These are phyloP conservation scores for Drosophila recens DNA, from an alignment of 2,888 invertebrate species.

Conservation along the genomic window DNA sequence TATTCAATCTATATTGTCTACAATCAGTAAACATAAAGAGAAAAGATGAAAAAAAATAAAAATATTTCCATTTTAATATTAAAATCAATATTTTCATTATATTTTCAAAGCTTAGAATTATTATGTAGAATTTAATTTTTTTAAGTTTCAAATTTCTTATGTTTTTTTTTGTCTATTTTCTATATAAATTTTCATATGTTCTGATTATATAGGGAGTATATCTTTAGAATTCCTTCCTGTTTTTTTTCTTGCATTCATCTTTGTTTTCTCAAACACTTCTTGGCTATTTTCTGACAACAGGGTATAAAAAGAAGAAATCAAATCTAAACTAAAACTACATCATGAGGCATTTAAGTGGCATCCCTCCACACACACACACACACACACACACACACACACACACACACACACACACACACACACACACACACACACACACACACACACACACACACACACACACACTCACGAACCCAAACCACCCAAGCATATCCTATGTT, in stretches of 20 bases:
- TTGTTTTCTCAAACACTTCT: not conserved
- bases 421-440: slow-evolving; percentile 19
- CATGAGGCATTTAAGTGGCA: slow-evolving; percentile 71
- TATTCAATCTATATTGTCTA: not conserved
- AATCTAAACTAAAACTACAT: slow-evolving; percentile 70
- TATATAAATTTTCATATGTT: not conserved
- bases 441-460: slow-evolving; percentile 22
- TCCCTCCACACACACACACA: slow-evolving; percentile 29
- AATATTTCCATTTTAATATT: too few species aligned
- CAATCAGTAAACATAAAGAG: too few species aligned
- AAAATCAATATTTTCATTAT: too few species aligned
- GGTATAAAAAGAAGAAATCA: slow-evolving; percentile 49
- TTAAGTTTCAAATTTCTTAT: too few species aligned
- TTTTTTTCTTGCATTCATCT: not conserved
- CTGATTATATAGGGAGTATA: not conserved
- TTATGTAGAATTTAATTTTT: too few species aligned
- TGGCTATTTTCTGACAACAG: slow-evolving; percentile 1
- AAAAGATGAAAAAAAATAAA: too few species aligned
- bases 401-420: slow-evolving; percentile 26
- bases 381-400: slow-evolving; percentile 11
- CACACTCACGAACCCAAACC: not conserved
- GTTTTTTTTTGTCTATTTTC: not conserved
- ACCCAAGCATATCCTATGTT: slow-evolving; percentile 40
- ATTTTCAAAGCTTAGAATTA: too few species aligned
- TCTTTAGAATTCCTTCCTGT: not conserved